phyloP scores from a whole-genome alignment of 1,140 invertebrate species.

The Bilobella aurantiaca region DNA sequence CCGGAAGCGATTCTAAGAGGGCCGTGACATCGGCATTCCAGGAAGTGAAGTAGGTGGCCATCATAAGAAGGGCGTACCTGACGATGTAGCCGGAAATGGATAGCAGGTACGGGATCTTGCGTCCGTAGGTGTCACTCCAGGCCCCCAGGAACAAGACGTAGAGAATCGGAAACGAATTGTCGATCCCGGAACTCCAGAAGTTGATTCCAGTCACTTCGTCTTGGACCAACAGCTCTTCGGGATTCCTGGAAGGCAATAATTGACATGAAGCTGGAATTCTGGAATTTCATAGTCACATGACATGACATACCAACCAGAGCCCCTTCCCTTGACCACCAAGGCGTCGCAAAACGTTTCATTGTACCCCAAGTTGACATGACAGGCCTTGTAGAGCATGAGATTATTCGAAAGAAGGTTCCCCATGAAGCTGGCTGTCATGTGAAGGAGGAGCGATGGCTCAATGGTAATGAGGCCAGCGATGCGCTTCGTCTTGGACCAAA shows the following conservation, averaged over 20 bases:
- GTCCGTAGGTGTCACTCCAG: conserved; percentile 35
- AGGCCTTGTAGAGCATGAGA: conserved; percentile 71
- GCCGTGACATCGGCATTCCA: conserved; percentile 31
- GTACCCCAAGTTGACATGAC: conserved; percentile 63
- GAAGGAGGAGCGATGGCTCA: conserved; percentile 15
- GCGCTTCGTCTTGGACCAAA: background rate
- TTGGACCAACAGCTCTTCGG: conserved; percentile 21
- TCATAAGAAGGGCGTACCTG: conserved; percentile 60
- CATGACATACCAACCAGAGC: background rate
- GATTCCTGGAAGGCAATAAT: no score
- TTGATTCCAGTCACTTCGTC: conserved; percentile 31
- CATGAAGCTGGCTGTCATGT: conserved; percentile 28
- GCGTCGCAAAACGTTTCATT: conserved; percentile 59
- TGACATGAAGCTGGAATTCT: background rate
- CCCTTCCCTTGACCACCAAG: conserved; percentile 37
- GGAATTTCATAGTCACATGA: background rate
- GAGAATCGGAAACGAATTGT: conserved; percentile 32
- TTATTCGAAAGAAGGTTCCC: conserved; percentile 39
- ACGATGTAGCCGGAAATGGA: conserved; percentile 69
- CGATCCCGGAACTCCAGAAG: conserved; percentile 32
- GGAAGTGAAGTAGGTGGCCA: conserved; percentile 55
- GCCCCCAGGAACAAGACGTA: conserved; percentile 35
- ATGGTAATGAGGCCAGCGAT: background rate
- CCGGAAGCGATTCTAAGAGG: conserved; percentile 39
- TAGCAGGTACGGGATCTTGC: conserved; percentile 70